phyloP scores from a whole-genome alignment of 2,888 invertebrate species.

The Arenicola marina region DNA sequence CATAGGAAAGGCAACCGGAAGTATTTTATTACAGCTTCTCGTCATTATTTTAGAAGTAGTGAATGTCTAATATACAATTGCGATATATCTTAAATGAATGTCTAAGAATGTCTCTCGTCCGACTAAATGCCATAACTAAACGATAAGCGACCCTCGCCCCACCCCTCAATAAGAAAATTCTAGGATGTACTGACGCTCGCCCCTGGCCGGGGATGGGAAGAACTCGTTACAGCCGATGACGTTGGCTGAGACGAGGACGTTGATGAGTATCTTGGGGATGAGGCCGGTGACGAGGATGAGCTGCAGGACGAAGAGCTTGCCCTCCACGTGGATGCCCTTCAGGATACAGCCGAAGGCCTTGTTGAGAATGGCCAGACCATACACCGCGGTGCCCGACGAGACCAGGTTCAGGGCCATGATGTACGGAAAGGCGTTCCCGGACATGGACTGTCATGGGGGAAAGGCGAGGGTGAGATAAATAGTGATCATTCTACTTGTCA shows the following conservation, averaged over 20 bases:
- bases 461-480: too few species aligned
- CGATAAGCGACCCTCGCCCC: too few species aligned
- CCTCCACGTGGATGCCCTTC: neutral
- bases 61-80: too few species aligned
- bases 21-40: too few species aligned
- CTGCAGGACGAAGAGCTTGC: constrained; percentile 6
- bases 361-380: constrained; percentile 2
- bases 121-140: too few species aligned
- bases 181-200: constrained; percentile 7
- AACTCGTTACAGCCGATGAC: constrained; percentile 6
- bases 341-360: constrained; percentile 1
- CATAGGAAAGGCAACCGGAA: too few species aligned
- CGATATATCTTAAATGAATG: too few species aligned
- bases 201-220: constrained; percentile 1
- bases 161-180: too few species aligned
- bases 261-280: constrained; percentile 7
- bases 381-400: neutral
- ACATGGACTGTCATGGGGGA: neutral
- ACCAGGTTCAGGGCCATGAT: constrained; percentile 5
- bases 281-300: neutral
- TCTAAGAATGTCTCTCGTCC: too few species aligned
- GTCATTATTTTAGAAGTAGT: too few species aligned
- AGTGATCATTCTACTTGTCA: too few species aligned
- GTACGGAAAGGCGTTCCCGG: constrained; percentile 1
- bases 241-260: neutral